Conservation (phyloP, 2,888 invertebrate genomes). For the Luperina nickerlii region DNA sequence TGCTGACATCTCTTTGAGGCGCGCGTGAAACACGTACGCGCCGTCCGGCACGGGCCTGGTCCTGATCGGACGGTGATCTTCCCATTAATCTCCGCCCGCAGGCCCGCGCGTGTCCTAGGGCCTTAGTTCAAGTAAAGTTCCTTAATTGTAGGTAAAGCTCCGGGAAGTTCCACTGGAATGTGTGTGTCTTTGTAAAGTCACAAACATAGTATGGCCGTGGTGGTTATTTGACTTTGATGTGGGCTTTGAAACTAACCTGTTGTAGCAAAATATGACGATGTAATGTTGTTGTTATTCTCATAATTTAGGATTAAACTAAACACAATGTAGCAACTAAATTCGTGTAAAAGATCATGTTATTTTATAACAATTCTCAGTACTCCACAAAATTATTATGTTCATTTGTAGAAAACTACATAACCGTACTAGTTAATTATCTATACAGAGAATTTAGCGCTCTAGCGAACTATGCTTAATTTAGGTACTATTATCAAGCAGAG, state of each 20-base stretch:
- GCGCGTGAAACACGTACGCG: too few species aligned
- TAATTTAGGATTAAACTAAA: not conserved
- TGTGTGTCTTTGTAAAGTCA: conserved; percentile 9
- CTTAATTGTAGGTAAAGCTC: not conserved
- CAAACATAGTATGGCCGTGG: not conserved
- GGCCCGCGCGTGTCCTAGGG: too few species aligned
- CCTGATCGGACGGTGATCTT: too few species aligned
- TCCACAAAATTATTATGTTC: not conserved
- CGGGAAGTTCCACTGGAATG: conserved; percentile 1
- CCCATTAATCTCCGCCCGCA: too few species aligned
- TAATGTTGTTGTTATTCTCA: not conserved
- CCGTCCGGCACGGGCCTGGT: too few species aligned
- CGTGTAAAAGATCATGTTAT: not conserved
- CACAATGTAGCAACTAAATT: not conserved
- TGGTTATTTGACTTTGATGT: conserved; percentile 30
- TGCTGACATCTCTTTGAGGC: too few species aligned
- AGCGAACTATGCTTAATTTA: not conserved
- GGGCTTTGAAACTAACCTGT: not conserved
- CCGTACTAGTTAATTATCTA: not conserved
- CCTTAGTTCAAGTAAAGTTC: conserved; percentile 18
- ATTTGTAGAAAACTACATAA: not conserved
- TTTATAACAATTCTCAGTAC: not conserved
- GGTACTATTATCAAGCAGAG: not conserved
- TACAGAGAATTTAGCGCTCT: not conserved
- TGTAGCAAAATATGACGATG: not conserved